These are phyloP conservation scores for Hippotragus niger DNA, from an alignment of 2,113 vertebrate species.

Conservation along the genomic window DNA sequence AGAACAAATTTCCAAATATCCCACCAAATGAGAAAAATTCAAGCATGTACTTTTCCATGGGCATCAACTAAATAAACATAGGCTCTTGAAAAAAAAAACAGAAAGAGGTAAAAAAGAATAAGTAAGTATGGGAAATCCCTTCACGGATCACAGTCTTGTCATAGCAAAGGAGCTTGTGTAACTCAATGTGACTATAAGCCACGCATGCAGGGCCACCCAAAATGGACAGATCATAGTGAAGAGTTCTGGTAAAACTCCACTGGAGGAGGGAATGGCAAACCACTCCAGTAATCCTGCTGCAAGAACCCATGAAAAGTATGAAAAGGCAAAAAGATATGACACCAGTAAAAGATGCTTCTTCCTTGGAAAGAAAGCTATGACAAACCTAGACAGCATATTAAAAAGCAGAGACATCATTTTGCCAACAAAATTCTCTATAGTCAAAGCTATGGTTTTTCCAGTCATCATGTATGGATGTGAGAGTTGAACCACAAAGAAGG, in stretches of 20 bases:
- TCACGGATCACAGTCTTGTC: background rate
- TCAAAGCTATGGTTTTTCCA: background rate
- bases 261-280: background rate
- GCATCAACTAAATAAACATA: background rate
- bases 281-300: background rate
- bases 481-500: background rate
- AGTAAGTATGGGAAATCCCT: background rate
- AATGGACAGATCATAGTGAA: background rate
- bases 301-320: background rate
- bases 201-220: background rate
- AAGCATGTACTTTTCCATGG: background rate
- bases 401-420: background rate
- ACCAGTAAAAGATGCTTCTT: background rate
- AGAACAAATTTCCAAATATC: background rate
- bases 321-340: background rate
- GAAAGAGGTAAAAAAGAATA: background rate
- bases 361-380: background rate
- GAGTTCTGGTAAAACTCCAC: background rate
- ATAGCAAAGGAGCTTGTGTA: background rate
- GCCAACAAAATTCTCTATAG: background rate
- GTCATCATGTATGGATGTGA: background rate
- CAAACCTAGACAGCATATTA: background rate
- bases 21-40: background rate
- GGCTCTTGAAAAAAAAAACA: background rate
- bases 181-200: background rate